Conservation (phyloP, 2,888 invertebrate species). For the Ctenicera cuprea region DNA sequence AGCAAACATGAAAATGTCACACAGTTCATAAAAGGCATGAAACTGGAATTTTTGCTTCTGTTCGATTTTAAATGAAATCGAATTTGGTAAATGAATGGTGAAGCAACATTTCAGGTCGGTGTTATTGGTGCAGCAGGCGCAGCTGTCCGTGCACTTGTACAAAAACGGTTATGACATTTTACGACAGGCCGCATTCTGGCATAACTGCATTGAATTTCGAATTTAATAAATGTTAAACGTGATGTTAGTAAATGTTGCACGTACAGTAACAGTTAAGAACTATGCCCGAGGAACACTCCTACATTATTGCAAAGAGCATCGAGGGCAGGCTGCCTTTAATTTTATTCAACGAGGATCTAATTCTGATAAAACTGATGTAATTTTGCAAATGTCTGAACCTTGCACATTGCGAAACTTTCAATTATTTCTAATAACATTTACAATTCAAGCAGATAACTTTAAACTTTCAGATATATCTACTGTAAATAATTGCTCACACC, state of each 20-base stretch:
- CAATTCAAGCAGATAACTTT: too few species aligned
- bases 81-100: constrained; percentile 20
- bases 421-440: neutral
- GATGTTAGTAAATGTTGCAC: constrained; percentile 22
- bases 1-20: neutral
- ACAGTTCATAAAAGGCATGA: neutral
- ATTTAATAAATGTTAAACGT: constrained; percentile 34
- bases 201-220: constrained; percentile 30
- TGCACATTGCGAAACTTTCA: neutral
- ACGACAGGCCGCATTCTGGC: constrained; percentile 24
- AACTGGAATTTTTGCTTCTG: neutral
- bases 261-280: constrained; percentile 22
- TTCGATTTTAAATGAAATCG: constrained; percentile 1
- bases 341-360: constrained; percentile 7
- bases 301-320: constrained; percentile 10
- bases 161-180: constrained; percentile 31
- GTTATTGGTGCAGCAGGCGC: constrained; percentile 1
- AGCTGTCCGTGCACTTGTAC: constrained; percentile 27
- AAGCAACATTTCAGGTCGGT: constrained; percentile 8
- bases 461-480: too few species aligned
- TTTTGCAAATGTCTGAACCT: neutral
- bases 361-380: neutral
- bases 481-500: neutral
- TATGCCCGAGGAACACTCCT: constrained; percentile 21
- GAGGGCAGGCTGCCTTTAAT: neutral